These are phyloP conservation scores for Oryzias curvinotus DNA, from an alignment of 2,113 vertebrate species.

Conservation along the genomic window DNA sequence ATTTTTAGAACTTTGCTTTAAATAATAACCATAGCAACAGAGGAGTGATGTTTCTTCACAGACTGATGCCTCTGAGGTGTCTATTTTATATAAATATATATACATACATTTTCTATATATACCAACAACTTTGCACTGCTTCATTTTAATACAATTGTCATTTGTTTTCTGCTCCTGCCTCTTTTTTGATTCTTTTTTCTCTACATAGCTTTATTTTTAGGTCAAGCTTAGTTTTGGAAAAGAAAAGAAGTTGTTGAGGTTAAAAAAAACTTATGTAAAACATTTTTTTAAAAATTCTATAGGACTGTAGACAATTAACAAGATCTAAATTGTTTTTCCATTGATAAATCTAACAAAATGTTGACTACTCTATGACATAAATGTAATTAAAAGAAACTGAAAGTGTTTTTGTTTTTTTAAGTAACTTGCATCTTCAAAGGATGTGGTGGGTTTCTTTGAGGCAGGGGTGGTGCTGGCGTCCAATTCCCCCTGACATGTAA, in stretches of 20 bases:
- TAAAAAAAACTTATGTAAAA: neutral
- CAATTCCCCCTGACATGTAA: conserved; percentile 75
- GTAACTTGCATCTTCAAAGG: neutral
- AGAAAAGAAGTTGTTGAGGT: too few relatives aligned
- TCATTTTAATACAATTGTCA: neutral
- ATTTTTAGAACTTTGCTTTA: too few relatives aligned
- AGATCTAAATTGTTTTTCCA: too few relatives aligned
- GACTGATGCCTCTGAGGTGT: too few relatives aligned
- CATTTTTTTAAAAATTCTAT: neutral
- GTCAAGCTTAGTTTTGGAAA: neutral
- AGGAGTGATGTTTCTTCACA: too few relatives aligned
- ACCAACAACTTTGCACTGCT: neutral
- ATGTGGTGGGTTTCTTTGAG: conserved; percentile 37
- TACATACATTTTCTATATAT: too few relatives aligned
- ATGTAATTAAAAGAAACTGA: neutral
- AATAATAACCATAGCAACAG: too few relatives aligned
- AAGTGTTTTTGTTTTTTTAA: neutral
- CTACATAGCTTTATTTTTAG: neutral
- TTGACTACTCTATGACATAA: neutral
- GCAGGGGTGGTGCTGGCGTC: conserved; percentile 48
- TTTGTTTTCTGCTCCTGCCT: neutral
- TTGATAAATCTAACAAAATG: too few relatives aligned
- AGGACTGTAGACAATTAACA: neutral
- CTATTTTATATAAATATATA: too few relatives aligned
- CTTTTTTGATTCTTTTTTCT: neutral